These are phyloP conservation scores for Leptinotarsa peninsularis DNA, from an alignment of 2,888 invertebrate species.

Conservation along the genomic window DNA sequence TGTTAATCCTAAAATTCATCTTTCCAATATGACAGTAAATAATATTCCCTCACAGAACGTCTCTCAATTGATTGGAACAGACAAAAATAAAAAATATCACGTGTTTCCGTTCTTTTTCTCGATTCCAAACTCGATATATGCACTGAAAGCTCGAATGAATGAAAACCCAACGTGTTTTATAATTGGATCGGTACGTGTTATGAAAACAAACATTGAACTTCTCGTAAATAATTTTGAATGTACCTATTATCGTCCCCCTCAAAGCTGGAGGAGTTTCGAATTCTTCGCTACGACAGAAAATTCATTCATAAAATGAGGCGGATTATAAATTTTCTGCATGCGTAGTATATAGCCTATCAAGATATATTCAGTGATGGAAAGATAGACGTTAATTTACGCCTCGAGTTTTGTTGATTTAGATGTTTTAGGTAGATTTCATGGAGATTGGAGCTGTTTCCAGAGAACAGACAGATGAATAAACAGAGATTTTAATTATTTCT, in stretches of 20 bases:
- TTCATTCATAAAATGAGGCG: neutral
- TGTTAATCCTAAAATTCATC: too few relatives aligned
- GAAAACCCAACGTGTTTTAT: slow-evolving; percentile 1
- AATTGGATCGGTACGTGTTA: neutral
- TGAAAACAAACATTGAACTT: neutral
- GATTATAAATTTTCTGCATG: neutral
- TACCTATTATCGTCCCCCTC: neutral
- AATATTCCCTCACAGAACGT: too few relatives aligned
- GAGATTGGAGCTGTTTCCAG: neutral
- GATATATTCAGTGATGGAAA: neutral
- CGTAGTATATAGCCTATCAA: neutral
- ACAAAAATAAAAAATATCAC: neutral
- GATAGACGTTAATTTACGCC: slow-evolving; percentile 6
- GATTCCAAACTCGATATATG: neutral
- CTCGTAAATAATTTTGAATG: neutral
- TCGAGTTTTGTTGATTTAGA: neutral
- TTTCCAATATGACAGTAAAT: too few relatives aligned
- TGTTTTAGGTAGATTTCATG: neutral
- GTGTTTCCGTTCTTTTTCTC: neutral
- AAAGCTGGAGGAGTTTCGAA: neutral
- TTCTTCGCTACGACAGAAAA: neutral
- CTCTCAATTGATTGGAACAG: too few relatives aligned
- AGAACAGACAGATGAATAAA: neutral
- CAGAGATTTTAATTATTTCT: too few relatives aligned
- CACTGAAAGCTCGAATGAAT: slow-evolving; percentile 1